A percentile compares a stretch with the other conserved stretches of the same genome.
These are phyloP conservation scores for Coregonus sp. DNA, from an alignment of 2,797 vertebrate genomes.

Conservation along the genomic window DNA sequence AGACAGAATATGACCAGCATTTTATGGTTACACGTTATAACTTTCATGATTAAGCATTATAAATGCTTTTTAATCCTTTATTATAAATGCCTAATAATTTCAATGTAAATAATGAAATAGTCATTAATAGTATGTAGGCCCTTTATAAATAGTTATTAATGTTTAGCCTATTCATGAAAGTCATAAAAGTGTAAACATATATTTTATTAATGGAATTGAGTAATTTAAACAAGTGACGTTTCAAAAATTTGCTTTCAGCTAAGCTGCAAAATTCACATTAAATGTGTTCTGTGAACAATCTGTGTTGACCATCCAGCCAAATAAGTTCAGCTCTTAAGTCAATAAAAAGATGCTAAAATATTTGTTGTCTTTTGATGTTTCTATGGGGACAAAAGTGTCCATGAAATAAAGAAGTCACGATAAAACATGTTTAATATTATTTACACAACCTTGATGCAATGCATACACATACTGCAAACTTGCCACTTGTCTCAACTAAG, in stretches of 20 bases:
- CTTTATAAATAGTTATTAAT: background rate
- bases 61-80: background rate
- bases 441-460: constrained; percentile 17
- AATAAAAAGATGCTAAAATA: background rate
- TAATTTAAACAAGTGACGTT: background rate
- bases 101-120: too few relatives aligned
- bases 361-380: background rate
- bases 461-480: constrained; percentile 10
- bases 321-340: background rate
- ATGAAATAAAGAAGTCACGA: background rate
- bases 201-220: too few relatives aligned
- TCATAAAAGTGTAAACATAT: background rate
- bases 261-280: background rate
- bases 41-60: background rate
- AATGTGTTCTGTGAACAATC: constrained; percentile 4
- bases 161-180: background rate
- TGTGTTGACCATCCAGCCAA: constrained; percentile 9
- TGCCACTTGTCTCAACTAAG: background rate
- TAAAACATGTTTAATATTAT: constrained; percentile 43
- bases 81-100: background rate
- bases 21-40: background rate
- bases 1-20: background rate
- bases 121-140: background rate
- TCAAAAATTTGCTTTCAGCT: background rate
- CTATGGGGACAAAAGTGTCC: background rate